A percentile compares a stretch with the other conserved stretches of the same genome.
Conservation (phyloP, 1,140 invertebrate species). For the Stenopsyche tienmushanensis region DNA sequence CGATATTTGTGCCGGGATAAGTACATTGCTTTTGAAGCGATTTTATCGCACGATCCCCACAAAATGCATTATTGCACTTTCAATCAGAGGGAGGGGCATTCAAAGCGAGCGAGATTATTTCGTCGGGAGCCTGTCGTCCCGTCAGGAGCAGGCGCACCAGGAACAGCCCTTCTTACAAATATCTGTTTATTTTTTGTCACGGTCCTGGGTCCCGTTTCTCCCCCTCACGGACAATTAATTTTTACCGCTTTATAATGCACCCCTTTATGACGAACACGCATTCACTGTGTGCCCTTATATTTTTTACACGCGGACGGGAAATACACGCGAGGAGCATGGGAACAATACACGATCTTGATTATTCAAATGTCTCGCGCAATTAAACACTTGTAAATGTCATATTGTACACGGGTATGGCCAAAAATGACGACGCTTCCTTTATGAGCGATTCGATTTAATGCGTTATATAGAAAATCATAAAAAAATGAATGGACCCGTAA, state of each 20-base stretch:
- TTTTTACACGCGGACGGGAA: neutral
- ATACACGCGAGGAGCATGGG: neutral
- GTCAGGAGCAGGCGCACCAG: conserved; percentile 5
- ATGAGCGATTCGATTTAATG: no score
- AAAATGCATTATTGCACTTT: conserved; percentile 18
- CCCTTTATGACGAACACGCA: conserved; percentile 4
- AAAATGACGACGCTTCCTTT: no score
- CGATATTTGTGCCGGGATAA: no score
- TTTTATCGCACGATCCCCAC: no score
- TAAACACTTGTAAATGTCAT: neutral
- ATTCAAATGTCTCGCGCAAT: neutral
- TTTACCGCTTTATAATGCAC: conserved; percentile 27
- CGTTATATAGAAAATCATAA: no score
- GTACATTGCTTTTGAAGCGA: no score
- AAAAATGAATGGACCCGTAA: no score
- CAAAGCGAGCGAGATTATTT: conserved; percentile 9
- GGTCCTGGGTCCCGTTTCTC: neutral
- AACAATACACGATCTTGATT: neutral
- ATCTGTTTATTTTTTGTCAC: conserved; percentile 7
- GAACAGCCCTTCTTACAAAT: conserved; percentile 1
- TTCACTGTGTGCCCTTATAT: neutral
- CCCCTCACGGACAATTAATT: conserved; percentile 22
- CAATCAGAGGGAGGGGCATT: neutral
- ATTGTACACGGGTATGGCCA: no score
- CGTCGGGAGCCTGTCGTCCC: neutral